Percentiles rank a stretch among this genome's conserved stretches.
Evolutionary conservation across 92 coral and sea anemone genomes (phyloP).

Genomic region (Epizoanthus ramosus): DNA sequence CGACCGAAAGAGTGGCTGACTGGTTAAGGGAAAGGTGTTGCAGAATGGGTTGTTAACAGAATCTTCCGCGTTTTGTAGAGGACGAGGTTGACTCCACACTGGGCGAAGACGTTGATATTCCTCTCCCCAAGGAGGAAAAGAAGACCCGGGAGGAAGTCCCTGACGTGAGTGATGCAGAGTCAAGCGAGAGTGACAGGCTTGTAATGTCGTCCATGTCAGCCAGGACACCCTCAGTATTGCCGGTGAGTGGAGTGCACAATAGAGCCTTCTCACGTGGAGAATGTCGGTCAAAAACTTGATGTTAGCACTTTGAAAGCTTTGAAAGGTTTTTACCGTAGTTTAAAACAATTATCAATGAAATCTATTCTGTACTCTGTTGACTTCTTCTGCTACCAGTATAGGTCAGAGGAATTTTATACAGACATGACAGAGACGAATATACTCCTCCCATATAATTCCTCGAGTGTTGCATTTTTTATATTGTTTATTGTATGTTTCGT

Average conservation of each 20-base stretch:
- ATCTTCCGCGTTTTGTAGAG: neutral
- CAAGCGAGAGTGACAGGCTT: constrained; percentile 90
- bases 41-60: neutral
- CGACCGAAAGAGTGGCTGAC: neutral
- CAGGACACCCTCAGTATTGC: constrained; percentile 61
- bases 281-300: too few relatives aligned
- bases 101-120: constrained; percentile 80
- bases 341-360: too few relatives aligned
- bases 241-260: constrained; percentile 46
- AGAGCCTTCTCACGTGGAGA: too few relatives aligned
- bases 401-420: too few relatives aligned
- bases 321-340: too few relatives aligned
- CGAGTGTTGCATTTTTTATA: too few relatives aligned
- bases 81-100: constrained; percentile 65
- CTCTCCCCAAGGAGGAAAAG: constrained; percentile 54
- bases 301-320: too few relatives aligned
- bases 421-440: too few relatives aligned
- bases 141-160: constrained; percentile 23
- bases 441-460: too few relatives aligned
- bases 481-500: too few relatives aligned
- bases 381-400: too few relatives aligned
- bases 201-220: constrained; percentile 88
- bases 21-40: neutral
- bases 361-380: too few relatives aligned
- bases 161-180: constrained; percentile 73